phyloP scores from a whole-genome alignment of 2,113 vertebrate species.

The Lates calcarifer region DNA sequence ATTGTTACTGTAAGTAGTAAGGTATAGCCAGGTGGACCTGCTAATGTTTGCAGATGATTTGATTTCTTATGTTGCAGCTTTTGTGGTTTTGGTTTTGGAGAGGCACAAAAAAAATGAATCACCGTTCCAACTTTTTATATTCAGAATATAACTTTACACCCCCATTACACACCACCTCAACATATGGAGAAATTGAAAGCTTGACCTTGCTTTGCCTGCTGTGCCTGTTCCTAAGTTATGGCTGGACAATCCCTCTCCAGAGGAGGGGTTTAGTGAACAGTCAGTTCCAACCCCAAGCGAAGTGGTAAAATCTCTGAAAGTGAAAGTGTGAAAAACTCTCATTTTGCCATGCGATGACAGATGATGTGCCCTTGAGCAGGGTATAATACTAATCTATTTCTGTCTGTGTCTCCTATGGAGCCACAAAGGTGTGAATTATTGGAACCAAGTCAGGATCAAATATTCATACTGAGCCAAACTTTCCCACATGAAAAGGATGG shows the following conservation, averaged over 20 bases:
- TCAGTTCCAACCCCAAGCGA: background rate
- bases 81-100: background rate
- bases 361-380: constrained; percentile 13
- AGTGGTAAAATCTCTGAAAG: background rate
- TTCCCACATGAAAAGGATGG: constrained; percentile 3
- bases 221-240: background rate
- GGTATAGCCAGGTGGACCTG: too few species aligned
- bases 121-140: background rate
- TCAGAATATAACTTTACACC: background rate
- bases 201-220: background rate
- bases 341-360: background rate
- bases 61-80: background rate
- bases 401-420: background rate
- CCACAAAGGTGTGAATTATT: background rate
- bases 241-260: background rate
- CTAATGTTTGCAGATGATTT: background rate
- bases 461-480: constrained; percentile 14
- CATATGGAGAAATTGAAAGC: background rate
- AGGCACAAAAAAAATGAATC: background rate
- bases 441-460: constrained; percentile 5
- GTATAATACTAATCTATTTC: background rate
- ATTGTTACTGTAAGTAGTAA: too few species aligned
- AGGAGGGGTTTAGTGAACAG: background rate
- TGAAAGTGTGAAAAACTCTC: background rate
- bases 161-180: background rate